phyloP scores from a whole-genome alignment of 2,113 vertebrate species.

The Paramormyrops kingsleyae region DNA sequence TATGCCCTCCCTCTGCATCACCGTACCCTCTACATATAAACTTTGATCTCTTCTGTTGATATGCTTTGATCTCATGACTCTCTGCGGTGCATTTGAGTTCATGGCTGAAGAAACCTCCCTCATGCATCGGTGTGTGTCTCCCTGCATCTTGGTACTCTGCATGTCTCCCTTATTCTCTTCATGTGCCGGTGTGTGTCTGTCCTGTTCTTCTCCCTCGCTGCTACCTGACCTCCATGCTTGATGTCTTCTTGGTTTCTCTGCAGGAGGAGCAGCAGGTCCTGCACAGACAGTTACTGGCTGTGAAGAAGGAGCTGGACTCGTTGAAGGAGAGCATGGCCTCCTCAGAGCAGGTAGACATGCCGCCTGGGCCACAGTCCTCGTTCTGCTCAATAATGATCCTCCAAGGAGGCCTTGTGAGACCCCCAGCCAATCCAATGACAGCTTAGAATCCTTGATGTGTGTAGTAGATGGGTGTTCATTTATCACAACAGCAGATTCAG shows the following conservation, averaged over 20 bases:
- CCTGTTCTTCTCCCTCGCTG: neutral
- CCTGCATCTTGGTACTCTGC: neutral
- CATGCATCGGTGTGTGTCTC: neutral
- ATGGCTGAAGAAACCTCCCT: neutral
- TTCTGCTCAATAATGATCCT: neutral
- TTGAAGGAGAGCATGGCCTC: constrained; percentile 65
- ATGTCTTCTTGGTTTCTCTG: neutral
- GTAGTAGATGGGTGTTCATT: neutral
- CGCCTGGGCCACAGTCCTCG: neutral
- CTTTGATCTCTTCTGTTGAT: neutral
- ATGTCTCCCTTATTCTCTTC: neutral
- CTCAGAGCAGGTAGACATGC: constrained; percentile 66
- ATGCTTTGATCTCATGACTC: neutral
- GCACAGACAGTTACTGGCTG: constrained; percentile 74
- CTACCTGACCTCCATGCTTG: neutral
- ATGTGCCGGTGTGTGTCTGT: neutral
- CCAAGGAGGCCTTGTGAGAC: neutral
- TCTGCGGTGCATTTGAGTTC: neutral
- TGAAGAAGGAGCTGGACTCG: constrained; percentile 69
- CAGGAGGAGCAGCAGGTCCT: constrained; percentile 77
- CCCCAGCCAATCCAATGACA: neutral
- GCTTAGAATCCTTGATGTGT: neutral
- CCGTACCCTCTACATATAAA: neutral
- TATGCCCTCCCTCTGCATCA: neutral
- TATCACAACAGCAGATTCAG: neutral